Evolutionary conservation across 64 coral and sea anemone species (phyloP).

Genomic region (Actinia tenebrosa): DNA sequence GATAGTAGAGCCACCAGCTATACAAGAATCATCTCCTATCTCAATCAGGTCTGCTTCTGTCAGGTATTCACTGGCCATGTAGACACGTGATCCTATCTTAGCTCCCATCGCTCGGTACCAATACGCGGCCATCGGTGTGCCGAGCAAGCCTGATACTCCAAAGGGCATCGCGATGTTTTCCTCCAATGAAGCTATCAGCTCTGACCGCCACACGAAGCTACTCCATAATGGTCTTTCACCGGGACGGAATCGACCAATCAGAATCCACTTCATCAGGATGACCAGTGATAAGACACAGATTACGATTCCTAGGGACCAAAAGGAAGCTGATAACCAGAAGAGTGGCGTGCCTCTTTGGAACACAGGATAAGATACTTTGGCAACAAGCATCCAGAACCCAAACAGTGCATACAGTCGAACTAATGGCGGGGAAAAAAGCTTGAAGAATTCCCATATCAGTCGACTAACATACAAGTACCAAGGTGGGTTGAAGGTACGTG

Average conservation of each 20-base stretch:
- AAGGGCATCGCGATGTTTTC: background rate
- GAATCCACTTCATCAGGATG: background rate
- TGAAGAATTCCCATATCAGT: constrained; percentile 6
- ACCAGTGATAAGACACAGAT: background rate
- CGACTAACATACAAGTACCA: background rate
- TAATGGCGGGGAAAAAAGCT: background rate
- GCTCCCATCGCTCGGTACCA: constrained; percentile 11
- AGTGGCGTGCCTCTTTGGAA: background rate
- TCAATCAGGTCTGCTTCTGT: constrained; percentile 5
- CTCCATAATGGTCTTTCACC: constrained; percentile 3
- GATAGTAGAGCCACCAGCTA: background rate
- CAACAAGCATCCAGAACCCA: background rate
- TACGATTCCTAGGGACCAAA: background rate
- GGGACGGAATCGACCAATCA: constrained; percentile 8
- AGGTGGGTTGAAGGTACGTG: constrained; percentile 15
- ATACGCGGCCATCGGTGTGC: background rate
- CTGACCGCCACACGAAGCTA: constrained; percentile 5
- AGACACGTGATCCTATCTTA: background rate
- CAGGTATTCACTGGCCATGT: background rate
- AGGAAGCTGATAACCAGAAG: background rate
- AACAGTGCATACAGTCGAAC: background rate
- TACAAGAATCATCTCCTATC: constrained; percentile 13
- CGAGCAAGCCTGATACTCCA: background rate
- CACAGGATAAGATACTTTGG: background rate
- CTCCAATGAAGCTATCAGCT: background rate